Evolutionary conservation across 2,797 vertebrate species (phyloP).

Genomic region (Thaleichthys pacificus): DNA sequence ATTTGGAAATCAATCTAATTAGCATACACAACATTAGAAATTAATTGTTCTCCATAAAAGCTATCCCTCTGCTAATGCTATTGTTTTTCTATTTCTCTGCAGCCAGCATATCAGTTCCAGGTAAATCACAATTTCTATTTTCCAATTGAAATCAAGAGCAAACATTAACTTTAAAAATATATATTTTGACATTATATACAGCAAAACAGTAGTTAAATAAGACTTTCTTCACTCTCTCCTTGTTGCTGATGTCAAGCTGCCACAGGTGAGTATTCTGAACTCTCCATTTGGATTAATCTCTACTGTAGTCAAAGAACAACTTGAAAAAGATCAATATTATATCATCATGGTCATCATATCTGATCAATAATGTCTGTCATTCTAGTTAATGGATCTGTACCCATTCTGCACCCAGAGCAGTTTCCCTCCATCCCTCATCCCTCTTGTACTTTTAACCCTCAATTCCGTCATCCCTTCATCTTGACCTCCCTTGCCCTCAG

Average conservation of each 20-base stretch:
- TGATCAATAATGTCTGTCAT: not conserved
- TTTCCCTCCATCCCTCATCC: not conserved
- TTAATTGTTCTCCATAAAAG: not conserved
- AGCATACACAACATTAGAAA: not conserved
- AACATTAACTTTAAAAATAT: not conserved
- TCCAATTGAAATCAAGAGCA: not conserved
- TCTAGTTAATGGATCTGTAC: not conserved
- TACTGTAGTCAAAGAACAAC: too few relatives aligned
- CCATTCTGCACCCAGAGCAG: not conserved
- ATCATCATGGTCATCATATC: too few relatives aligned
- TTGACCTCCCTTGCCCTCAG: conserved; percentile 61
- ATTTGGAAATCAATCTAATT: not conserved
- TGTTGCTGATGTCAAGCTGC: conserved; percentile 60
- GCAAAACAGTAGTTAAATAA: conserved; percentile 1
- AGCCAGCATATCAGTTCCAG: conserved; percentile 70
- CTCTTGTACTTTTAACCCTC: too few relatives aligned
- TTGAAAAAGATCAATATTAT: too few relatives aligned
- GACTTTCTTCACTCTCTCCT: conserved; percentile 11
- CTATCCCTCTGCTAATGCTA: not conserved
- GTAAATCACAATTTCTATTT: conserved; percentile 48
- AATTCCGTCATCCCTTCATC: not conserved
- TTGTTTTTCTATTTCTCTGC: conserved; percentile 24
- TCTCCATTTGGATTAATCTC: not conserved
- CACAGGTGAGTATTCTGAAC: conserved; percentile 63
- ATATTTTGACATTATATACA: too few relatives aligned